Evolutionary conservation across 2,113 vertebrate species (phyloP), one percentile per base, ranked within the genome.

Genomic region (Oryzias celebensis): DNA sequence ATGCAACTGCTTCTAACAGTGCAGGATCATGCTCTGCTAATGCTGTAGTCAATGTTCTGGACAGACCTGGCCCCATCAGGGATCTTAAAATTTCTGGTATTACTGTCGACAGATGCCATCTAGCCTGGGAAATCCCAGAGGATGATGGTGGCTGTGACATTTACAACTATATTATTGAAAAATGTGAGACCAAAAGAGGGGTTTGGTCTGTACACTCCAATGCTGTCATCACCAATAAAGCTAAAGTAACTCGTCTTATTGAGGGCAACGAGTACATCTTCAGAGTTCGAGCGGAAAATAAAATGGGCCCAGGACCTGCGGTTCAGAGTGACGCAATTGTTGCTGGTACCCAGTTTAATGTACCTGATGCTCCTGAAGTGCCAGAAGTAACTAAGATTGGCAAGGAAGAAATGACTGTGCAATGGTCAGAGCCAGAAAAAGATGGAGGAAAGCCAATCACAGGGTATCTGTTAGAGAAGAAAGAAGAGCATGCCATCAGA

Each of bases 201-300:
- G 91, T 99, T 66, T 99, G 97, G 97, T 97, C 97, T 23, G 94
- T 96, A 17, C 94, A 92, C 82, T 96, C 97, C 51, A 90, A 96
- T 2, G 92, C 93, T 58, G 83, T 98, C 61, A 89, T 98, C 75
- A 93, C 91, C 36, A 96, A 92, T 18, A 88, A 87, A 76, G 89
- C 94, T 46, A 94, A 93, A 44, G 94, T 99, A 64, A 96, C 95
- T 58, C 94, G 95, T 44, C 96, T 99, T 16, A 93, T 94, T 69
- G 97, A 99, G 92, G 96, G 96, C 63, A 98, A 96, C 77, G 94
- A 97, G 84, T 99, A 99, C 66, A 95, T 95, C 75, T 99, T 99
- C 82, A 93, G 97, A 87, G 92, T 99, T 48, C 94, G 97, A 81
- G 96, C 97, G 75, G 97, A 99, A 77, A 99, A 99, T 75, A 99